Base-by-base conservation (phyloP, 2,797 vertebrate species). In the Distichodus sexfasciatus region DNA sequence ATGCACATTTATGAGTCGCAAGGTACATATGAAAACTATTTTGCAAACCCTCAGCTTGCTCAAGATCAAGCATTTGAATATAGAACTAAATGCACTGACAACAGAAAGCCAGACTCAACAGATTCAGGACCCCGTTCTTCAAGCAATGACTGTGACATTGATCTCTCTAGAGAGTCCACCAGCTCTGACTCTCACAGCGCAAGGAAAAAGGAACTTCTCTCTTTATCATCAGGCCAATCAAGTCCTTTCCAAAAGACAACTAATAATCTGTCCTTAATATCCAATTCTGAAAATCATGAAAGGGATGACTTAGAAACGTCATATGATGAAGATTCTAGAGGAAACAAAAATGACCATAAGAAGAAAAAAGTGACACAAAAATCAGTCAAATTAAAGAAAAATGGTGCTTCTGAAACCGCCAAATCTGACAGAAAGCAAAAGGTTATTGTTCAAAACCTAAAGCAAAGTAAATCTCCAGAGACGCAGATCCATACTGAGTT, bases 1-100 rank as follows among this genome's bases (percentile, higher is more conserved):
- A 84, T 87, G 84, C 87, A 88, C 62, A 86, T 91, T 63, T 86
- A 82, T 75, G 86, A 89, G 67, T 82, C 80, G 54, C 84, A 87
- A 75, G 84, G 80, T 50, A 81, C 76, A 63, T 87, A 74, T 11
- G 78, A 89, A 68, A 90, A 87, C 76, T 87, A 87, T 58, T 73
- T 78, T 24, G 81, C 80, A 63, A 90, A 90, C 75, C 66, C 83
- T 1, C 78, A 84, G 36, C 78, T 77, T 46, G 76, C 66, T 17
- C 31, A 48, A 46, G 85, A 86, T 0, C 61, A 75, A 9, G 35
- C 51, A 50, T 48, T 82, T 62, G 76, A 68, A 66, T 48, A 74
- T 11, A 19, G 14, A 69, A 82, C 77, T 44, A 41, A 75, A 66
- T 24, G n/a, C 4, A 63, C 5, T 0, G 33, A 71, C 62, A 73